Percentiles rank a stretch among this genome's conserved stretches.
Evolutionary conservation across 2,113 vertebrate species (phyloP).

Genomic region (Microcebus tavaratra): DNA sequence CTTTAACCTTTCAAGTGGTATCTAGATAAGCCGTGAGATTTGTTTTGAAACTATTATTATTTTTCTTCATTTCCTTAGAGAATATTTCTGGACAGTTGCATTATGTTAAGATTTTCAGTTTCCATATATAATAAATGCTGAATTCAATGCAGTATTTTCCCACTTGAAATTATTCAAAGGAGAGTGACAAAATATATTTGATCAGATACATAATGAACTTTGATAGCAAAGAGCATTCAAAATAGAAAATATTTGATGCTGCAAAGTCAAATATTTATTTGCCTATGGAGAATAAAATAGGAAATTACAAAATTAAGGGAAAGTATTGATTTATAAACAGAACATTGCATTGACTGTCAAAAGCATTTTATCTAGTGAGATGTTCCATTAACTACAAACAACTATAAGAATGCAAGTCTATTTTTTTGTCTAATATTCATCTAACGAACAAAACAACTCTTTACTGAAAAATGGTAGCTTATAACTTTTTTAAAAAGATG

Average conservation of each 20-base stretch:
- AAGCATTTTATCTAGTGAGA: conserved; percentile 54
- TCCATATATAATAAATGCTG: conserved; percentile 73
- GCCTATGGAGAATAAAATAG: conserved; percentile 30
- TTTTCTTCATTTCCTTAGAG: conserved; percentile 79
- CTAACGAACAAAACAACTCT: neutral
- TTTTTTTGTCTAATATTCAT: neutral
- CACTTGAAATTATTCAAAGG: conserved; percentile 68
- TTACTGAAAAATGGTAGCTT: conserved; percentile 27
- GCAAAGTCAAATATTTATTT: conserved; percentile 60
- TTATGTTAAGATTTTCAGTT: conserved; percentile 75
- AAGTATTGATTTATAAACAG: conserved; percentile 56
- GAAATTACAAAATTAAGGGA: conserved; percentile 61
- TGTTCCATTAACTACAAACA: conserved; percentile 33
- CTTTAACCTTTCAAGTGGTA: conserved; percentile 72
- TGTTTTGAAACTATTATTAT: conserved; percentile 78
- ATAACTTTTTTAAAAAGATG: neutral
- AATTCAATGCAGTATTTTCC: conserved; percentile 78
- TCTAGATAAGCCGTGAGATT: conserved; percentile 71
- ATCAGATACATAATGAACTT: conserved; percentile 66
- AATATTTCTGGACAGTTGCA: conserved; percentile 73
- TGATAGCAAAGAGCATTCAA: conserved; percentile 39
- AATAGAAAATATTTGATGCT: conserved; percentile 47
- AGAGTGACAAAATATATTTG: conserved; percentile 73
- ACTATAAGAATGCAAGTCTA: neutral
- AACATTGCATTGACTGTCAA: conserved; percentile 26